Percentiles rank a stretch among this genome's conserved stretches.
Evolutionary conservation across 2,113 vertebrate genomes (phyloP).

Genomic region (Fulmarus glacialis): DNA sequence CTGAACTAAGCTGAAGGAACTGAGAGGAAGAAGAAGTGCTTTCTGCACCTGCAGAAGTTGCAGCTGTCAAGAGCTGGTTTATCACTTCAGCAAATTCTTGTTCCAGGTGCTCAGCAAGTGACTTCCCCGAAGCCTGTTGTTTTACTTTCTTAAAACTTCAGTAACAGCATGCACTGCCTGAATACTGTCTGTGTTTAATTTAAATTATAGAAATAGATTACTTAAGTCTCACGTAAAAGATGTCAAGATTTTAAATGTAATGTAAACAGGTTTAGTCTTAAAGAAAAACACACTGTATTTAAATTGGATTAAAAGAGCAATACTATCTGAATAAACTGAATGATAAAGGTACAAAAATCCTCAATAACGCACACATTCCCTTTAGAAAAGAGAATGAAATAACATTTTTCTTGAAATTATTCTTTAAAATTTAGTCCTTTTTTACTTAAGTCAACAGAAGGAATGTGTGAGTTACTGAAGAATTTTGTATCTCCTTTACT

Average conservation of each 20-base stretch:
- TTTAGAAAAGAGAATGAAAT: background rate
- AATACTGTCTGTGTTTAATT: background rate
- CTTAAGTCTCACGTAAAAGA: background rate
- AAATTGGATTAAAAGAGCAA: background rate
- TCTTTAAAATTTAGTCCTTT: background rate
- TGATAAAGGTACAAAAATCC: background rate
- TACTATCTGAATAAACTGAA: background rate
- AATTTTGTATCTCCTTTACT: background rate
- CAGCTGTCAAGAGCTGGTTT: slow-evolving; percentile 63
- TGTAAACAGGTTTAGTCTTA: background rate
- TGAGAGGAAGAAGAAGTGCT: slow-evolving; percentile 43
- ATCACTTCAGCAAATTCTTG: slow-evolving; percentile 49
- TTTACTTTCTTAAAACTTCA: slow-evolving; percentile 26
- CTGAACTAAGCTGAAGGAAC: background rate
- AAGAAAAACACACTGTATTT: background rate
- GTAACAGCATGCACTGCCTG: background rate
- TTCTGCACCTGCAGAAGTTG: slow-evolving; percentile 63
- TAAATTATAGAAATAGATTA: background rate
- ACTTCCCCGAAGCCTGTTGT: slow-evolving; percentile 34
- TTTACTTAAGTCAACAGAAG: background rate
- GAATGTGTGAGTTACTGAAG: background rate
- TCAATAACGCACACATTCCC: background rate
- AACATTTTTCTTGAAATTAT: background rate
- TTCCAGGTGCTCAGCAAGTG: slow-evolving; percentile 56
- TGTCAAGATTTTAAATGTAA: background rate